Evolutionary conservation across 1,140 invertebrate genomes (phyloP), one percentile per base, ranked within the genome.

Genomic region (Rhizoglyphus robini): DNA sequence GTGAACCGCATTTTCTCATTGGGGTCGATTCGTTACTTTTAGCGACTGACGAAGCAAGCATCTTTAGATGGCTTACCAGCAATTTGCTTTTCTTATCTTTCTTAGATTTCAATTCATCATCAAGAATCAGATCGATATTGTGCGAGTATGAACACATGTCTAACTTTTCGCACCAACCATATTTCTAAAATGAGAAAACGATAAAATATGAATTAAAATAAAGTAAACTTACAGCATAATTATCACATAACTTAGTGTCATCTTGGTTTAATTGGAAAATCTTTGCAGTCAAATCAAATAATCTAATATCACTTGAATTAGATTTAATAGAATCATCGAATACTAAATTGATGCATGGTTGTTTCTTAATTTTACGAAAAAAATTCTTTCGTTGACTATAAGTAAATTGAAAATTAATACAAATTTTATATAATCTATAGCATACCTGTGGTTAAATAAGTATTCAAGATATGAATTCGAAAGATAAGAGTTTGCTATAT

Each of bases 401-500:
- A 67, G 29, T 66, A 31, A 54, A 65, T 27, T 29, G 25, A 30
- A 3, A 25, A 23, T 13, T 61, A 1, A 41, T 20, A 58, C 11
- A 31, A 11, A 20, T 31, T 68, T 15, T 2, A 20, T 38, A 31
- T 34, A 3, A 67, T 58, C 3, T 5, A 41, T 15, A 48, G 30
- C n/a, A 72, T 72, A 80, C 79, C 76, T 73, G 72, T 75, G 76
- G 65, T 75, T 74, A 70, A 79, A 81, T 4, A 79, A 70, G 71
- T 79, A 80, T 69, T 80, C 78, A 38, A 81, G 70, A 70, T 76
- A 81, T 1, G 78, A 78, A 18, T 76, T 76, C 27, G 73, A 69
- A 61, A 75, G 68, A 36, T 74, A 67, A 29, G 74, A 71, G 8
- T 73, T 67, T 4, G 77, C 73, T 27, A 81, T 74, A 68, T 78